A percentile compares a stretch with the other conserved stretches of the same genome.
phyloP scores from a whole-genome alignment of 2,888 invertebrate genomes.

The Dascillus cervinus region DNA sequence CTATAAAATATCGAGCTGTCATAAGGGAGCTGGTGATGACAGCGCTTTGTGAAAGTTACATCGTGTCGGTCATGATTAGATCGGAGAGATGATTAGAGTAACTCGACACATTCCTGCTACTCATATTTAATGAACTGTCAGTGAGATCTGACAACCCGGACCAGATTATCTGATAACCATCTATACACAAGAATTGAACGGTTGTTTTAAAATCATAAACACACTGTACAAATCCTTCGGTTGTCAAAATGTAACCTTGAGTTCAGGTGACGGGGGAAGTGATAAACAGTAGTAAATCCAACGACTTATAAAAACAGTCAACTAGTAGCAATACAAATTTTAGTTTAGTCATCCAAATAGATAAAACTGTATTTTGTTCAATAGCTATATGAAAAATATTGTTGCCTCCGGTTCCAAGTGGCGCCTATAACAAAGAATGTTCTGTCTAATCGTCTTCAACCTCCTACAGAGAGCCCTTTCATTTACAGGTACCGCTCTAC shows the following conservation, averaged over 20 bases:
- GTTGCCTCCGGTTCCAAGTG: conserved; percentile 15
- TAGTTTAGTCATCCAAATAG: no score
- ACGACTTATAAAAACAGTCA: no score
- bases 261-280: no score
- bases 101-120: conserved; percentile 33
- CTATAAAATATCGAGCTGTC: conserved; percentile 22
- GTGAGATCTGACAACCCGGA: conserved; percentile 2
- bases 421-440: conserved; percentile 16
- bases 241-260: no score
- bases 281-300: no score
- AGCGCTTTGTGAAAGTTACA: conserved; percentile 25
- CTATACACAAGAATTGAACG: no score
- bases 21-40: conserved; percentile 26
- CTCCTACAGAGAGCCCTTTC: conserved; percentile 16
- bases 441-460: conserved; percentile 16
- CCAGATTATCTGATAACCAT: conserved; percentile 13
- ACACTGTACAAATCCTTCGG: no score
- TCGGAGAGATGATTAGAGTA: conserved; percentile 24
- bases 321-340: no score
- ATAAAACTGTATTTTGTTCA: no score
- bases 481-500: conserved; percentile 12
- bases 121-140: conserved; percentile 37
- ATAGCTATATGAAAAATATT: no score
- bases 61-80: conserved; percentile 27
- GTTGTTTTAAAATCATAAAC: no score